Conservation (phyloP, 2,797 vertebrate genomes). For the Chloroceryle amazona region DNA sequence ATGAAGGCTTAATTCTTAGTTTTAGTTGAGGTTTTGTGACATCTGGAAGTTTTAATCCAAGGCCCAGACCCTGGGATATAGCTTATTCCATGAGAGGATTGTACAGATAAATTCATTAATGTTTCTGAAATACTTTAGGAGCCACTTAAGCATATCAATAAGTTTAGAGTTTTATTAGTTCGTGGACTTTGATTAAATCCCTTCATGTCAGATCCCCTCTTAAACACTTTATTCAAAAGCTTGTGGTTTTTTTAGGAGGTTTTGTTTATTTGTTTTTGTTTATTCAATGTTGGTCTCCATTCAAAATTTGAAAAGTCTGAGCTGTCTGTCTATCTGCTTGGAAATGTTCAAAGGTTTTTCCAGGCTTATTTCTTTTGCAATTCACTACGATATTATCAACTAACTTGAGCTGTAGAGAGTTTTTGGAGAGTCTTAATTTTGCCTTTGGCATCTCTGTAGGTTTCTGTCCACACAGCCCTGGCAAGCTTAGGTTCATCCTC, state of each 20-base stretch:
- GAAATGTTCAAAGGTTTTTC: neutral
- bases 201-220: neutral
- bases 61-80: neutral
- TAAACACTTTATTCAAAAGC: constrained; percentile 7
- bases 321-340: neutral
- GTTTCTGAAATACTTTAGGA: neutral
- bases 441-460: neutral
- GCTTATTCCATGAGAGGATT: neutral
- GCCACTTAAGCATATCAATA: constrained; percentile 6
- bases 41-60: neutral
- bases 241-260: neutral
- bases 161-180: constrained; percentile 14
- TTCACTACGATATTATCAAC: neutral
- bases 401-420: neutral
- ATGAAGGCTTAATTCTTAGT: neutral
- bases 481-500: neutral
- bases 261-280: neutral
- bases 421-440: neutral
- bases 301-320: neutral
- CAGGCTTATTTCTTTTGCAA: neutral
- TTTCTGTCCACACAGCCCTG: rapidly evolving
- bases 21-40: neutral
- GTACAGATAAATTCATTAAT: constrained; percentile 17
- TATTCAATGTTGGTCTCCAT: neutral
- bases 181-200: neutral